phyloP scores from a whole-genome alignment of 2,113 vertebrate species.

The Planiliza haematocheilus region DNA sequence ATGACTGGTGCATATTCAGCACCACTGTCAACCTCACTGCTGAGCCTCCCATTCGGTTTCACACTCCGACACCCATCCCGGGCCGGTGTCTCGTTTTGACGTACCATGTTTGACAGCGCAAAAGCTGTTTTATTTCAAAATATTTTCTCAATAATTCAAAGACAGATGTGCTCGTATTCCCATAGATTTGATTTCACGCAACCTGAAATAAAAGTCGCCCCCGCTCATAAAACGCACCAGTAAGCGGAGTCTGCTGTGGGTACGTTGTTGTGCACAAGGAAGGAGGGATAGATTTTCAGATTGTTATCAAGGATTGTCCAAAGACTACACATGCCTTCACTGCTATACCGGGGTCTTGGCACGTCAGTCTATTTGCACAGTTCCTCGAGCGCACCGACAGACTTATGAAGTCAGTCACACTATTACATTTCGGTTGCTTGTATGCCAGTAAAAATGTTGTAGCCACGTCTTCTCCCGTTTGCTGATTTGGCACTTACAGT shows the following conservation, averaged over 20 bases:
- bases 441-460: constrained; percentile 75
- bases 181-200: constrained; percentile 74
- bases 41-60: constrained; percentile 40
- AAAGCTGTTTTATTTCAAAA: constrained; percentile 78
- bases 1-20: constrained; percentile 34
- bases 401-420: constrained; percentile 64
- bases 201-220: constrained; percentile 63
- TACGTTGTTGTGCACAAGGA: constrained; percentile 69
- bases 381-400: constrained; percentile 59
- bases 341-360: constrained; percentile 70
- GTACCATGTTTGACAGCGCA: constrained; percentile 70
- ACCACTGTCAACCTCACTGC: constrained; percentile 1
- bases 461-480: constrained; percentile 58
- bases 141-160: constrained; percentile 79
- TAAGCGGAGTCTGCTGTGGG: constrained; percentile 67
- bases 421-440: constrained; percentile 56
- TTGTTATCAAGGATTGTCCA: constrained; percentile 80
- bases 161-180: constrained; percentile 75
- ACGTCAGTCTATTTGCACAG: constrained; percentile 71
- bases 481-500: constrained; percentile 65
- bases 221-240: constrained; percentile 58
- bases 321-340: constrained; percentile 77
- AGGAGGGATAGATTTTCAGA: constrained; percentile 68
- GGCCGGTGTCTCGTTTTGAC: constrained; percentile 51
- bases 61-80: constrained; percentile 54